These are phyloP conservation scores for Neodiprion fabricii DNA, from an alignment of 1,140 invertebrate genomes.

Conservation along the genomic window DNA sequence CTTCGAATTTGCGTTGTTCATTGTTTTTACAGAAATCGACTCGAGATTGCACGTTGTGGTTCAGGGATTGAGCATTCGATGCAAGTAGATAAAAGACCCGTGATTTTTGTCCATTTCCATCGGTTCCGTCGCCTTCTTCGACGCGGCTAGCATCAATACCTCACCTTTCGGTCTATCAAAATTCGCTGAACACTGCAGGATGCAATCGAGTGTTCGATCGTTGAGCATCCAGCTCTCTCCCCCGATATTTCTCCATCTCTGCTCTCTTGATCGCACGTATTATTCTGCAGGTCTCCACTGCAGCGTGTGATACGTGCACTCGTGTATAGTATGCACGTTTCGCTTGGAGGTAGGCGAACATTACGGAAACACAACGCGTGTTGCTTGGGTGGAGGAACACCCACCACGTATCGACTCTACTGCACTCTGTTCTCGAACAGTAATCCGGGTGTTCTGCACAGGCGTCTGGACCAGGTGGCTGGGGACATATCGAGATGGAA, in stretches of 20 bases:
- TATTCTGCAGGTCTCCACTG: background rate
- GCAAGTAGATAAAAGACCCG: too few species aligned
- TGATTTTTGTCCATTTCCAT: background rate
- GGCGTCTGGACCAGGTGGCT: slow-evolving; percentile 3
- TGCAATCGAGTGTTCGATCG: background rate
- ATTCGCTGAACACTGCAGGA: background rate
- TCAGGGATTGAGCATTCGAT: too few species aligned
- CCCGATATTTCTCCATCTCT: background rate
- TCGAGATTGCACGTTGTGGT: too few species aligned
- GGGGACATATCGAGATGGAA: background rate
- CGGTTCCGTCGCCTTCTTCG: background rate
- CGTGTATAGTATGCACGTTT: background rate
- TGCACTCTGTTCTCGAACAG: background rate
- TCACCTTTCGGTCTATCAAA: background rate
- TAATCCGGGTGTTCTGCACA: background rate
- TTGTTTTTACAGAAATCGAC: too few species aligned
- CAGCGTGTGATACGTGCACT: background rate
- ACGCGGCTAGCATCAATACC: background rate
- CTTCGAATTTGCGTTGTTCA: too few species aligned
- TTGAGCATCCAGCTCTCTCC: background rate
- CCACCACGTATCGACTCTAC: background rate
- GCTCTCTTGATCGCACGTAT: background rate
- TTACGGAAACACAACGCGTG: background rate
- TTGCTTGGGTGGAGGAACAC: background rate
- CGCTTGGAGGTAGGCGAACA: background rate